Evolutionary conservation across 2,888 invertebrate species (phyloP), one percentile per base, ranked within the genome.

Genomic region (Erebia aethiops): DNA sequence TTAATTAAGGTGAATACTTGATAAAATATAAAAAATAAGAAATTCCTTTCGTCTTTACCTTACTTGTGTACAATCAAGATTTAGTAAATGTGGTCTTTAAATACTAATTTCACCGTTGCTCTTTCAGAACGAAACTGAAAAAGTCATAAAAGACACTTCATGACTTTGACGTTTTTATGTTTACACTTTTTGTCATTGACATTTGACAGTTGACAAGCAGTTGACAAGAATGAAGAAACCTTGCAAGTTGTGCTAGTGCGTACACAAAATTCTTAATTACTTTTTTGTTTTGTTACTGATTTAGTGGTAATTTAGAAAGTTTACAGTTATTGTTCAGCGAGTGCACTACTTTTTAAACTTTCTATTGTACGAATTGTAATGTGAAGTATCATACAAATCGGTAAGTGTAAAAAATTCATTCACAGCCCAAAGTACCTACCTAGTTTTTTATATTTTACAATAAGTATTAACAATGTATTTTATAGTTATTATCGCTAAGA

Each of bases 271-370:
- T 66, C 35, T 14, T 66, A 68, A 70, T 65, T 62, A 69, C 41
- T 52, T 66, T 72, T 73, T 74, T 72, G 70, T 74, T 74, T 73
- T 74, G 65, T 51, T 62, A 63, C 60, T 70, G 71, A 67, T 73
- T 73, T 72, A 73, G 64, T 61, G 64, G 51, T 67, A 67, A 67
- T 71, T 73, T 73, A 74, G 74, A 74, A 74, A 74, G 74, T 73
- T 70, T 61, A 66, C 61, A 66, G 66, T 66, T 69, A 61, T 18
- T 64, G 43, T 65, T 61, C 62, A 67, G 60, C 69, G 62, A 67
- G 41, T 71, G 65, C 72, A 66, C 66, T 71, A 71, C 69, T 69
- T 63, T 62, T 64, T 69, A 56, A 69, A 70, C 74, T 74, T 74
- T 74, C 72, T 71, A 69, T 56, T 54, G 67, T 66, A 56, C 67